A percentile compares a stretch with the other conserved stretches of the same genome.
Conservation (phyloP, 2,113 vertebrate species). For the Platysteira castanea region DNA sequence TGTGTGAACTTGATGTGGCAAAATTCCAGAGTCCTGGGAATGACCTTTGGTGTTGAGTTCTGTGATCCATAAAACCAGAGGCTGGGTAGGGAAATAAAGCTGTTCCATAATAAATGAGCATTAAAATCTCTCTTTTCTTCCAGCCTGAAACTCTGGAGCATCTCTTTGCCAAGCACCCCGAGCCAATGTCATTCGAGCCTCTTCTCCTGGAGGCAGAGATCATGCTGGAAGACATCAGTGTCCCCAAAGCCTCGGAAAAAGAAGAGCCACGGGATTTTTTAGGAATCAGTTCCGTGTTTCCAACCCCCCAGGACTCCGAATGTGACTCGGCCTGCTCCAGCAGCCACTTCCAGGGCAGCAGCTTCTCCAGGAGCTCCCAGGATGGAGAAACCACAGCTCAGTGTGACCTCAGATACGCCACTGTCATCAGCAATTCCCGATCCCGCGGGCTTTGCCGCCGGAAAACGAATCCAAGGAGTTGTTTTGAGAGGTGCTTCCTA, state of each 20-base stretch:
- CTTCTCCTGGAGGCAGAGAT: constrained; percentile 82
- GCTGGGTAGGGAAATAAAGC: not conserved
- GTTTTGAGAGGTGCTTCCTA: constrained; percentile 70
- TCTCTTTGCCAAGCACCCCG: constrained; percentile 77
- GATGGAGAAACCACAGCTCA: rapidly evolving
- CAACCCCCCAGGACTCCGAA: constrained; percentile 5
- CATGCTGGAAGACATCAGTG: constrained; percentile 80
- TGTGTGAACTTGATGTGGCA: not conserved
- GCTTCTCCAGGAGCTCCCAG: not conserved
- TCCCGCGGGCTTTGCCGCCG: constrained; percentile 22
- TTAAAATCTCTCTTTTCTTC: constrained; percentile 67
- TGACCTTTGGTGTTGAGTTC: not conserved
- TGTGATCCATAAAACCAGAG: not conserved
- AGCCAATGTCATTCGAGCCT: constrained; percentile 75
- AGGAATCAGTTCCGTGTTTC: not conserved
- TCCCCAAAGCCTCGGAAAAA: constrained; percentile 61
- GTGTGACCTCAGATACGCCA: constrained; percentile 75
- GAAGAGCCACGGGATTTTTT: constrained; percentile 15
- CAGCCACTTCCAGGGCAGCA: constrained; percentile 20
- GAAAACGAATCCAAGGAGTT: constrained; percentile 48
- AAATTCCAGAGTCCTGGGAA: not conserved
- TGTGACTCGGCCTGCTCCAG: constrained; percentile 45
- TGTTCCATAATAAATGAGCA: not conserved
- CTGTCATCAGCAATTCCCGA: constrained; percentile 57
- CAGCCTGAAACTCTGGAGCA: constrained; percentile 86